These are phyloP conservation scores for Typhlichthys subterraneus DNA, from an alignment of 2,797 vertebrate species.

Conservation along the genomic window DNA sequence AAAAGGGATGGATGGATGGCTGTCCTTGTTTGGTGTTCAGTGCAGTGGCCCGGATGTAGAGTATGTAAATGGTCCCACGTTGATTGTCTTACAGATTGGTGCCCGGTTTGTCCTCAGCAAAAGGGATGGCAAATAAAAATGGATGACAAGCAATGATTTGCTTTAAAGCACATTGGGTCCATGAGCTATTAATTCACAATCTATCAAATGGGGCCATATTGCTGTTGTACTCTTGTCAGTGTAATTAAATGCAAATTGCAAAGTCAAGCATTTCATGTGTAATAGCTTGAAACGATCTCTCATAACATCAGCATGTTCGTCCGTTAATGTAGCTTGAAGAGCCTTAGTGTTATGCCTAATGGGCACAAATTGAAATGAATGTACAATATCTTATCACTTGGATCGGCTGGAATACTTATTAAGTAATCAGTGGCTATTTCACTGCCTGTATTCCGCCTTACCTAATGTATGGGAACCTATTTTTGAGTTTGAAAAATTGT, in stretches of 20 bases:
- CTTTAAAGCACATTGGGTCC: conserved; percentile 52
- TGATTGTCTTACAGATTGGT: conserved; percentile 37
- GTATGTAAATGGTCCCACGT: conserved; percentile 2
- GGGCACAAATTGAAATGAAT: conserved; percentile 67
- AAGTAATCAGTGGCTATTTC: conserved; percentile 32
- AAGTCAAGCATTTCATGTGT: conserved; percentile 71
- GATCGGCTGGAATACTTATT: conserved; percentile 47
- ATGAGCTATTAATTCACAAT: conserved; percentile 62
- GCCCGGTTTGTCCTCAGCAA: conserved; percentile 23
- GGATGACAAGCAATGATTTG: conserved; percentile 62
- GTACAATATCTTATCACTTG: conserved; percentile 49
- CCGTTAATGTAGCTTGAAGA: conserved; percentile 70
- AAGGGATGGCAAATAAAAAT: conserved; percentile 64
- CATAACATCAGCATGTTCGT: conserved; percentile 57
- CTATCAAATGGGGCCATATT: conserved; percentile 48
- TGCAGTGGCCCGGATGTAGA: background rate
- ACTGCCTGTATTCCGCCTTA: conserved; percentile 16
- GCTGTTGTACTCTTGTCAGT: conserved; percentile 52
- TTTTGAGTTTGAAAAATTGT: too few species aligned
- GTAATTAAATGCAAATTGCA: conserved; percentile 73
- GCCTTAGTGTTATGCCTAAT: conserved; percentile 66
- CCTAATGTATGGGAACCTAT: conserved; percentile 5
- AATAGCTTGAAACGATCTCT: conserved; percentile 68
- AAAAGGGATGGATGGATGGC: background rate
- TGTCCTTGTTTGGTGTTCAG: conserved; percentile 15